These are phyloP conservation scores for Hormaphis cornu DNA, from an alignment of 1,140 invertebrate species.

Conservation along the genomic window DNA sequence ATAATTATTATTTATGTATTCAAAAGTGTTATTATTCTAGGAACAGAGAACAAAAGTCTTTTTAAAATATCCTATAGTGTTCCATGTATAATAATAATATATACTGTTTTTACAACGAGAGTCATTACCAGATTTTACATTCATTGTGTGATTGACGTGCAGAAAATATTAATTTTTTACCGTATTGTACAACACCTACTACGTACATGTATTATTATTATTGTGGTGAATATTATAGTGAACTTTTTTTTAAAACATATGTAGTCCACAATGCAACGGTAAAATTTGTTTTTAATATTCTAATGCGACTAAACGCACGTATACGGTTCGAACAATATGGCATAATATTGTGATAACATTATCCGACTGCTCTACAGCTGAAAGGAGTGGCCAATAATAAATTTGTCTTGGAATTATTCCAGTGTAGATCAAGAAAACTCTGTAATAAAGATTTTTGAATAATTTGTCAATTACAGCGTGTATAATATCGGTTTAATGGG, in stretches of 20 bases:
- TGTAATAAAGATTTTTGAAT: not conserved
- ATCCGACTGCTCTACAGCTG: not conserved
- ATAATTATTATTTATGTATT: too few species aligned
- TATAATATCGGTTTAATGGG: not conserved
- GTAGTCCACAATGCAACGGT: too few species aligned
- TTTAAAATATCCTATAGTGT: too few species aligned
- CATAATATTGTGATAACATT: conserved; percentile 2
- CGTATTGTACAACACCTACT: too few species aligned
- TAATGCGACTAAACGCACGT: not conserved
- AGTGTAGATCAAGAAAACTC: not conserved
- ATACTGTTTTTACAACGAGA: not conserved
- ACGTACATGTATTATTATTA: too few species aligned
- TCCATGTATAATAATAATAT: too few species aligned
- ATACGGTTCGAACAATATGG: not conserved
- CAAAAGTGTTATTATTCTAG: too few species aligned
- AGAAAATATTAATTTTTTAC: not conserved
- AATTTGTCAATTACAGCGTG: not conserved
- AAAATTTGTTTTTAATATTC: too few species aligned
- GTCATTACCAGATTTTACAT: not conserved
- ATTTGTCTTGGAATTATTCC: not conserved
- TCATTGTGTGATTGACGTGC: not conserved
- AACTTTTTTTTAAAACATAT: too few species aligned
- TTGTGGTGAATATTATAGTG: too few species aligned
- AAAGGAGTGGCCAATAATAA: not conserved
- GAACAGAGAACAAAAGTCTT: too few species aligned